Base-by-base conservation (phyloP, 2,113 vertebrate genomes). In the Sphaerodactylus townsendi region DNA sequence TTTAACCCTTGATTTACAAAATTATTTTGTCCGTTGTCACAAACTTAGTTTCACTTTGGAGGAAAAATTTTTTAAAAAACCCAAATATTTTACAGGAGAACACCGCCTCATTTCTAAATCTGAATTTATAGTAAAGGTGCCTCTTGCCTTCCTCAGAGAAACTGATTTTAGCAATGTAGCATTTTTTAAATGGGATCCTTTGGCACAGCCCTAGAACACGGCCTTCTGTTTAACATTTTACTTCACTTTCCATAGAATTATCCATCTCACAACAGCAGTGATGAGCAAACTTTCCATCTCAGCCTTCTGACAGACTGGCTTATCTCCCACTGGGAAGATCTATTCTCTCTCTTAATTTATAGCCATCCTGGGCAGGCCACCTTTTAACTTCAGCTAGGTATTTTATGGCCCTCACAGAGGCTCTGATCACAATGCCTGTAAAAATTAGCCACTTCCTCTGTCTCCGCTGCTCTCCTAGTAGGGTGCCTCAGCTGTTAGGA, bases 1-100 rank as follows among this genome's bases (percentile, higher is more conserved):
- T 92, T 56, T 89, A 88, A 62, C 81, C 62, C 68, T 33, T 91
- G 85, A 89, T 88, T 90, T 92, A 90, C 59, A 21, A 86, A 87
- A 87, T 93, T 90, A 79, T 87, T 76, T 87, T 89, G 81, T 69
- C 72, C 84, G 39, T 75, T 92, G 78, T 88, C 85, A 90, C 91
- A 86, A 84, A 86, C 81, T 86, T 83, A 78, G 74, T 44, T 86
- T 41, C 89, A 87, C 82, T 62, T 86, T 88, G 89, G 87, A 53
- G 50, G 15, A 81, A 72, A 48, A 50, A 85, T 92, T 85, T 85
- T 85, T 76, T 74, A 78, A 50, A 86, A 86, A 65, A n/a, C n/a
- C 82, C 81, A 89, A 81, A 84, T 48, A 28, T 3, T 21, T 56
- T 21, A 4, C 30, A 48, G 11, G 23, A 68, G 44, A 83, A 41